Conservation (phyloP, 2,888 invertebrate genomes). For the Leucania comma region DNA sequence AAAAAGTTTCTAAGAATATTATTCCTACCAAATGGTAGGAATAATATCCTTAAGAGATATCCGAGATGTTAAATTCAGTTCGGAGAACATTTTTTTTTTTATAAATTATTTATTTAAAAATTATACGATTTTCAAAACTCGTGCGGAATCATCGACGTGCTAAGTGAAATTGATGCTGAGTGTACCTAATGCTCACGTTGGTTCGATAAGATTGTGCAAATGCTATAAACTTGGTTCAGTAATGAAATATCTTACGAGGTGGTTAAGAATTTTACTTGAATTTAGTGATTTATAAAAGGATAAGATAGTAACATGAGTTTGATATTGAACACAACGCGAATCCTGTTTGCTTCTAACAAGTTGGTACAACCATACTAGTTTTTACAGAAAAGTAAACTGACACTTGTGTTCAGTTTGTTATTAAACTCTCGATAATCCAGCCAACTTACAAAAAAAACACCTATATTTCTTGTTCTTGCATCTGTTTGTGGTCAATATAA, state of each 20-base stretch:
- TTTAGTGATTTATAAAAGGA: not conserved
- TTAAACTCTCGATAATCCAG: not conserved
- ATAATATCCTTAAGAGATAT: too few relatives aligned
- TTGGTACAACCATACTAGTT: conserved; percentile 1
- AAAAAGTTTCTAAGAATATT: too few relatives aligned
- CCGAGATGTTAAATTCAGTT: too few relatives aligned
- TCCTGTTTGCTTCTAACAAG: conserved; percentile 13
- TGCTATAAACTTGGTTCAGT: conserved; percentile 10
- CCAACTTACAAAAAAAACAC: not conserved
- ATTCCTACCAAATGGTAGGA: too few relatives aligned
- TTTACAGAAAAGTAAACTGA: conserved; percentile 7
- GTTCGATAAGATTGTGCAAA: conserved; percentile 2
- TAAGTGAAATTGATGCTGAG: too few relatives aligned
- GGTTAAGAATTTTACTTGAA: not conserved
- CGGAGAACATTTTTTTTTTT: too few relatives aligned
- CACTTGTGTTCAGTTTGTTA: not conserved
- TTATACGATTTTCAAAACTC: too few relatives aligned
- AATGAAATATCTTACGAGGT: conserved; percentile 14
- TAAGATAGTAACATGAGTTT: not conserved
- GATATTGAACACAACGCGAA: not conserved
- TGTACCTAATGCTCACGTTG: not conserved
- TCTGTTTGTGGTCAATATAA: not conserved
- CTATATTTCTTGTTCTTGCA: not conserved
- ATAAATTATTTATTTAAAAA: too few relatives aligned
- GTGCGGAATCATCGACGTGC: too few relatives aligned